Percentiles rank a stretch among this genome's conserved stretches.
These are phyloP conservation scores for Lithophane ornitopus DNA, from an alignment of 2,888 invertebrate species.

Conservation along the genomic window DNA sequence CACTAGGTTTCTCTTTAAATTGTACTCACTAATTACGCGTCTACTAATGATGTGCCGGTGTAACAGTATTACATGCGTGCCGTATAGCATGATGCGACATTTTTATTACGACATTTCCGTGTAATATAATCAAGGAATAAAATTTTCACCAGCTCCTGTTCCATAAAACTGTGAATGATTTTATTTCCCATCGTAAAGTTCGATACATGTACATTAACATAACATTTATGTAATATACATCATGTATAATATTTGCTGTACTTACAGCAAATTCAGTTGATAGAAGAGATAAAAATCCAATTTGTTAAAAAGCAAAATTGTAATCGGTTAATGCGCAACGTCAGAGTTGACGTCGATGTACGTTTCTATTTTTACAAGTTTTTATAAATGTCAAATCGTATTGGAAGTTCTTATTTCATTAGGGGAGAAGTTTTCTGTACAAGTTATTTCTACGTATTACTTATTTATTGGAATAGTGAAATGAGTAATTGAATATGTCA, in stretches of 20 bases:
- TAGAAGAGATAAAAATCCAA: constrained; percentile 50
- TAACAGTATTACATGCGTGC: background rate
- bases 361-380: constrained; percentile 31
- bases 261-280: constrained; percentile 29
- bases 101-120: constrained; percentile 48
- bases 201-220: constrained; percentile 40
- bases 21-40: constrained; percentile 53
- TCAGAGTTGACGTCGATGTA: constrained; percentile 27
- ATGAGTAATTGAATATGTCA: background rate
- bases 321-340: constrained; percentile 53
- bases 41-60: constrained; percentile 52
- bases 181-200: constrained; percentile 62
- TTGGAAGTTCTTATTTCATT: constrained; percentile 41
- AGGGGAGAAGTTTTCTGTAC: background rate
- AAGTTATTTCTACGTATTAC: background rate
- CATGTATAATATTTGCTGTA: constrained; percentile 28
- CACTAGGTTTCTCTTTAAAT: constrained; percentile 45
- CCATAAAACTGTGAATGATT: constrained; percentile 57
- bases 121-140: constrained; percentile 39
- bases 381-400: constrained; percentile 44
- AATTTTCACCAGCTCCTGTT: constrained; percentile 30
- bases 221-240: background rate
- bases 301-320: constrained; percentile 51
- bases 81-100: constrained; percentile 6
- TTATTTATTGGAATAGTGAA: background rate